A percentile compares a stretch with the other conserved stretches of the same genome.
phyloP scores from a whole-genome alignment of 2,888 invertebrate genomes.

The Drosophila pseudotalamancana region DNA sequence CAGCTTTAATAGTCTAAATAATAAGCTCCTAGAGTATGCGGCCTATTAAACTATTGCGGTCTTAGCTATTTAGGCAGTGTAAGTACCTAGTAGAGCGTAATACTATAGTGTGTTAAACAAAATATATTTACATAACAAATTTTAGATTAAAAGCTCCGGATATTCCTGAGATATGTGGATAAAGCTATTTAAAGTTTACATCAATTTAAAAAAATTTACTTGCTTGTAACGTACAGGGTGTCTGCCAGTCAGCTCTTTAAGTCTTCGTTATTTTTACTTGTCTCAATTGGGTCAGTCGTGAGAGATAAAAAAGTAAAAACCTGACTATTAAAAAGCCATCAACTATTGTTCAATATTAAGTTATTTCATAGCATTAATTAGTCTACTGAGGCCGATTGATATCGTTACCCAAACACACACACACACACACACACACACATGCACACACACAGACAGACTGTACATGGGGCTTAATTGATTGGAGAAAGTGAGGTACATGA shows the following conservation, averaged over 20 bases:
- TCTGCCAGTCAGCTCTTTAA: neutral
- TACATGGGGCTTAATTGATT: constrained; percentile 71
- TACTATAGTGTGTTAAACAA: no score
- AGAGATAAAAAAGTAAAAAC: constrained; percentile 51
- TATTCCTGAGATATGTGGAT: no score
- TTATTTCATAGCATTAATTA: constrained; percentile 73
- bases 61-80: no score
- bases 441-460: constrained; percentile 30
- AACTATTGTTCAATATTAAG: constrained; percentile 77
- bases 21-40: no score
- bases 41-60: no score
- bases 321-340: constrained; percentile 70
- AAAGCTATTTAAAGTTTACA: no score
- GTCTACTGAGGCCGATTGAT: constrained; percentile 58
- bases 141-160: no score
- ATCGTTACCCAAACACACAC: constrained; percentile 34
- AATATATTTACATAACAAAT: no score
- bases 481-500: constrained; percentile 70
- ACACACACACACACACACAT: constrained; percentile 3
- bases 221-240: constrained; percentile 23
- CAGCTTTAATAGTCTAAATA: neutral
- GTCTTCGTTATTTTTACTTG: constrained; percentile 3
- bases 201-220: no score
- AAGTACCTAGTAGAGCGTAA: no score
- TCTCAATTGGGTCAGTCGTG: constrained; percentile 64